Evolutionary conservation across 2,888 invertebrate genomes (phyloP), one percentile per base, ranked within the genome.

Genomic region (Lycia hirtaria): DNA sequence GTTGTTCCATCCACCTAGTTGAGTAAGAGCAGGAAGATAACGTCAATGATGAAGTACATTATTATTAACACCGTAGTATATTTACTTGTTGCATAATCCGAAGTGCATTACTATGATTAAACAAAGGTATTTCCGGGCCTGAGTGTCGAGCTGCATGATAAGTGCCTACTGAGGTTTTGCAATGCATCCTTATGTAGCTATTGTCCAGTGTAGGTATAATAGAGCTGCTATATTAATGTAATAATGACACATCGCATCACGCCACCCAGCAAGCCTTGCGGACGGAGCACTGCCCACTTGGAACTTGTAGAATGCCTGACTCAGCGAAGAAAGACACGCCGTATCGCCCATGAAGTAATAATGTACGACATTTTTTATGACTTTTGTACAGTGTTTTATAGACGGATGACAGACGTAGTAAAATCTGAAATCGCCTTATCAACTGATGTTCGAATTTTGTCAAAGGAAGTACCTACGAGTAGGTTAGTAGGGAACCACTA

Each of bases 211-310:
- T 52, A 45, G 40, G 15, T 26, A n/a, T n/a, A 35, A 35, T 43
- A n/a, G 10, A 32, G 5, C 7, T 6, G 9, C 1, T 38, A 45
- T 47, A 38, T 50, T 40, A 4, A 45, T 30, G 20, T 26, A 12
- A 22, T 48, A 47, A 70, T 74, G 71, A 72, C 66, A 68, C 68
- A 71, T 69, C 49, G 44, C 37, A 65, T 63, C 75, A 72, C 73
- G 65, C 73, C 73, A 73, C 70, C 49, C 35, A 19, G 20, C 40
- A 12, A 30, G 43, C n/a, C 38, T 12, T 22, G 22, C 22, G 38
- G 38, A 20, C 37, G 4, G 20, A n/a, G 22, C 24, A 10, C 41
- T 4, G 15, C 41, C 24, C 9, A 15, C 41, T 41, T 41, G 41
- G 24, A 41, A 15, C 32, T 50, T 28, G 45, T 50, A 58, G 50